Percentiles rank a stretch among this genome's conserved stretches.
phyloP scores from a whole-genome alignment of 2,113 vertebrate genomes.

The Pollachius pollachius region DNA sequence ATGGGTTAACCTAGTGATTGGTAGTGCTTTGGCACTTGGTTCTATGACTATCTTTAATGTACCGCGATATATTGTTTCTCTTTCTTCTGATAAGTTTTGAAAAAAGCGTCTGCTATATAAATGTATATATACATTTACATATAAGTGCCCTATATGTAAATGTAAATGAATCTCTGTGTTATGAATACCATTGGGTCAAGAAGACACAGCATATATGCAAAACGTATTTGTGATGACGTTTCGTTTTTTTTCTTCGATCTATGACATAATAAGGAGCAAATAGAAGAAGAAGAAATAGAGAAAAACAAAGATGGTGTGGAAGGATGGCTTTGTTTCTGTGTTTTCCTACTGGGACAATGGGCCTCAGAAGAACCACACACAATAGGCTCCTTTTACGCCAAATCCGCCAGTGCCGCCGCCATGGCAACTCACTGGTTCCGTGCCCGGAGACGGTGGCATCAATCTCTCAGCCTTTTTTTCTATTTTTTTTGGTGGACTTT shows the following conservation, averaged over 20 bases:
- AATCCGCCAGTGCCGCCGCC: constrained; percentile 26
- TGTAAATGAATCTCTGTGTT: not conserved
- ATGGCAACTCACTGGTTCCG: constrained; percentile 43
- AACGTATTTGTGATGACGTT: too few relatives aligned
- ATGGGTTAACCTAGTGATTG: too few relatives aligned
- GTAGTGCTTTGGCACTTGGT: too few relatives aligned
- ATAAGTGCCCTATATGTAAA: too few relatives aligned
- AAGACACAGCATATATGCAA: not conserved
- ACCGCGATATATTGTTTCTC: too few relatives aligned
- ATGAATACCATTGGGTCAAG: not conserved
- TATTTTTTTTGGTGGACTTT: not conserved
- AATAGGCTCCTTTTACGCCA: constrained; percentile 57
- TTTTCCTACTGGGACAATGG: constrained; percentile 50
- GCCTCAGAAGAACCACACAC: constrained; percentile 39
- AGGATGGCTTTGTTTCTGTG: constrained; percentile 30
- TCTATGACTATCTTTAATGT: too few relatives aligned
- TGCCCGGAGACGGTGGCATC: not conserved
- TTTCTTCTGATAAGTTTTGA: too few relatives aligned
- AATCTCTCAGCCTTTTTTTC: not conserved
- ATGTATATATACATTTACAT: too few relatives aligned
- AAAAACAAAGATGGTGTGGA: not conserved
- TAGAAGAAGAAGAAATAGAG: not conserved
- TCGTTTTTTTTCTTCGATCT: too few relatives aligned
- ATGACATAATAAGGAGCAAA: constrained; percentile 4
- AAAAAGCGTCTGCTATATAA: too few relatives aligned